These are phyloP conservation scores for Malurus splendens DNA, from an alignment of 2,797 vertebrate species.

Conservation along the genomic window DNA sequence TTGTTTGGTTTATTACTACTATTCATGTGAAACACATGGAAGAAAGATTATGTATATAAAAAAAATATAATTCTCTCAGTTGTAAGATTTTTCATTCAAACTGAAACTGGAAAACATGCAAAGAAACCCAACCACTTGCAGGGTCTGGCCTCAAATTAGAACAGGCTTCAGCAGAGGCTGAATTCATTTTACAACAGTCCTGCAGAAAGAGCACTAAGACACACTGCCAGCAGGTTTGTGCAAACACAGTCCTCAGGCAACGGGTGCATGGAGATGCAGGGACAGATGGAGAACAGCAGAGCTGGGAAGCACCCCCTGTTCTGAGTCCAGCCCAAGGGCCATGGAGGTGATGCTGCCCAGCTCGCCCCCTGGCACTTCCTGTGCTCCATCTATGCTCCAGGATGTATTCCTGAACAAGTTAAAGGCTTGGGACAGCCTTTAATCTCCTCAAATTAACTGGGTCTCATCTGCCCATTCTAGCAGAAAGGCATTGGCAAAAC, in stretches of 20 bases:
- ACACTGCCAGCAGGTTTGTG: not conserved
- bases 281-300: rapidly evolving
- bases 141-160: not conserved
- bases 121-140: not conserved
- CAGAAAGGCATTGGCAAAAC: not conserved
- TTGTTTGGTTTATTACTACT: not conserved
- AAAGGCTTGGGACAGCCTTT: not conserved
- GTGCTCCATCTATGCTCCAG: not conserved
- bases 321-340: rapidly evolving
- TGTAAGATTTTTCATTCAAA: not conserved
- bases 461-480: not conserved
- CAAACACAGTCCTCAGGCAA: not conserved
- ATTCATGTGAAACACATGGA: not conserved
- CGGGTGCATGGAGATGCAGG: not conserved
- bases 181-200: not conserved
- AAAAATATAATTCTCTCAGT: not conserved
- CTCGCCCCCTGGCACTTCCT: not conserved
- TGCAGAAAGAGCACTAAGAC: not conserved
- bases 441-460: not conserved
- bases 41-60: not conserved
- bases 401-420: not conserved
- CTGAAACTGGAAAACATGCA: not conserved
- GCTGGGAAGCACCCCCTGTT: not conserved
- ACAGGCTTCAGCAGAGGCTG: not conserved
- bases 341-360: rapidly evolving